phyloP scores from a whole-genome alignment of 2,113 vertebrate genomes.

The Carlito syrichta region DNA sequence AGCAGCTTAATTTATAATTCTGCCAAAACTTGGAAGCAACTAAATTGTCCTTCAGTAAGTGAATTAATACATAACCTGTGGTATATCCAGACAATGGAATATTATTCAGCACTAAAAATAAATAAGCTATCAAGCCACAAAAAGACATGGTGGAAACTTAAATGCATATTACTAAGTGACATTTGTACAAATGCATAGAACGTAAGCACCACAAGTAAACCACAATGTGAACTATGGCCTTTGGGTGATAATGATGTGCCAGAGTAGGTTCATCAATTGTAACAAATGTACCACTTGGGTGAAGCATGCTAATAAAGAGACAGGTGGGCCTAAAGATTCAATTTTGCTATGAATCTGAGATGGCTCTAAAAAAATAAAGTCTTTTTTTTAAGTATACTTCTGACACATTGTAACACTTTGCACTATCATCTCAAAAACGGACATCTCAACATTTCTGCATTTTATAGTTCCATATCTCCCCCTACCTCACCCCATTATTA shows the following conservation, averaged over 20 bases:
- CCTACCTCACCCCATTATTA: neutral
- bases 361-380: neutral
- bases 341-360: neutral
- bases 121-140: neutral
- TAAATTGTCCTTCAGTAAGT: neutral
- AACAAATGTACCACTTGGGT: neutral
- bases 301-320: too few species aligned
- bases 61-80: neutral
- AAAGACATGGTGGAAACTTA: neutral
- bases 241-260: neutral
- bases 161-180: neutral
- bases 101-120: neutral
- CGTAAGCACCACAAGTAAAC: neutral
- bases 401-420: neutral
- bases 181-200: neutral
- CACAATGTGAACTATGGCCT: neutral
- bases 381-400: neutral
- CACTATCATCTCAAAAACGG: conserved; percentile 5
- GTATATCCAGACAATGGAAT: neutral
- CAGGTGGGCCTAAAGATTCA: too few species aligned
- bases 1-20: neutral
- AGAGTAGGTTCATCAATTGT: neutral
- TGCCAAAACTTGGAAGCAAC: neutral
- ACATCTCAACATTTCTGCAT: neutral
- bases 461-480: neutral